A percentile compares a stretch with the other conserved stretches of the same genome.
Conservation (phyloP, 2,113 vertebrate genomes). For the Alectura lathami region DNA sequence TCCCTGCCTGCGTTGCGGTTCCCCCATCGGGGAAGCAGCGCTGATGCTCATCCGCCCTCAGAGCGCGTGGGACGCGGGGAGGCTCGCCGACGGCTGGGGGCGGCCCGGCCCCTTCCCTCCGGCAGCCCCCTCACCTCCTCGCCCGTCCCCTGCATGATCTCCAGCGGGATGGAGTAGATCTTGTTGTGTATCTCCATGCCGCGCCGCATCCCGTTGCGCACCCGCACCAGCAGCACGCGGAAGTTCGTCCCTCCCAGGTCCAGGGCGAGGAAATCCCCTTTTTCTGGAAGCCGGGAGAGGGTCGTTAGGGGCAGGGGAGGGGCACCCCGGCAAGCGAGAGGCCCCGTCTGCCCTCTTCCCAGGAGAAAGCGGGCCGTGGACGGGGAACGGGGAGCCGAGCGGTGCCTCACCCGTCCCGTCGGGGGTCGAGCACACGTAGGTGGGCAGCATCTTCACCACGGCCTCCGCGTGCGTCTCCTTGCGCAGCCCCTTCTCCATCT, state of each 20-base stretch:
- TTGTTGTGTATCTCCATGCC: constrained; percentile 96
- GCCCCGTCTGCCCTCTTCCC: too few species aligned
- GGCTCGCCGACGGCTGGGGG: neutral
- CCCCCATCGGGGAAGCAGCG: neutral
- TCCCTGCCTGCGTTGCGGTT: neutral
- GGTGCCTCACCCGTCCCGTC: constrained; percentile 87
- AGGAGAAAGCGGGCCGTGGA: fast-evolving
- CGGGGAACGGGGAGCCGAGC: neutral
- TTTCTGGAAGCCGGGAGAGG: constrained; percentile 78
- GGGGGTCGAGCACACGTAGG: constrained; percentile 90
- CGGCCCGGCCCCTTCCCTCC: too few species aligned
- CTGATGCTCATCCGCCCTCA: neutral
- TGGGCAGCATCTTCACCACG: constrained; percentile 92
- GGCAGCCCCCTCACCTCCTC: constrained; percentile 83
- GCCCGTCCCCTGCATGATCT: constrained; percentile 92
- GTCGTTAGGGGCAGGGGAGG: too few species aligned
- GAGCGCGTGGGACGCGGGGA: neutral
- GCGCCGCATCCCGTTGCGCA: constrained; percentile 81
- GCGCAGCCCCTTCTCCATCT: constrained; percentile 85
- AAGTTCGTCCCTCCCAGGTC: constrained; percentile 97
- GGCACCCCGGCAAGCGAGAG: too few species aligned
- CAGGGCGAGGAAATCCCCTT: constrained; percentile 92
- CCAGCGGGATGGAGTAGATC: constrained; percentile 92
- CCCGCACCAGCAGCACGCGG: constrained; percentile 90
- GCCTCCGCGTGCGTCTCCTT: constrained; percentile 78